Percentiles rank a stretch among this genome's conserved stretches.
Conservation (phyloP, 23 tunicate genomes). For the Ciona savignyi region DNA sequence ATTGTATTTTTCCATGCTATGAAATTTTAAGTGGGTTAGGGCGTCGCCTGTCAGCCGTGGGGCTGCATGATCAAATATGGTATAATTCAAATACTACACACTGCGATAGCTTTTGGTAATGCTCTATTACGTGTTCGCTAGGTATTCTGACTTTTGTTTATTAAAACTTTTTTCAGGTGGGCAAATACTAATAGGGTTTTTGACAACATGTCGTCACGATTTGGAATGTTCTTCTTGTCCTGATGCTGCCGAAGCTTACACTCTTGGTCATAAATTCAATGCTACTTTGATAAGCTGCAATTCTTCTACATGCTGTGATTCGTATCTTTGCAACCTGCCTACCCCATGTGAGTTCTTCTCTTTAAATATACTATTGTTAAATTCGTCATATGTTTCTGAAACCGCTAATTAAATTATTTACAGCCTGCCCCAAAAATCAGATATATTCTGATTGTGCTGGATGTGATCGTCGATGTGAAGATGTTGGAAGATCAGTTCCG, state of each 20-base stretch:
- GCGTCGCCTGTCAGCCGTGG: too few species aligned
- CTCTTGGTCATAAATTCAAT: background rate
- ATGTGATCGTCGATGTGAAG: constrained; percentile 7
- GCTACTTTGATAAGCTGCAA: background rate
- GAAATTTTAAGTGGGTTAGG: too few species aligned
- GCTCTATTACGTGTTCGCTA: too few species aligned
- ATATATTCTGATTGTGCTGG: constrained; percentile 36
- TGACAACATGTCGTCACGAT: background rate
- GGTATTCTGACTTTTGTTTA: too few species aligned
- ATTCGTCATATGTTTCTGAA: too few species aligned
- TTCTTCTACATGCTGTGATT: background rate
- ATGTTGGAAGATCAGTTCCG: background rate
- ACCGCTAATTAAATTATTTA: too few species aligned
- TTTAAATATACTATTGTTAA: too few species aligned
- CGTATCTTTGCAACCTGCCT: background rate
- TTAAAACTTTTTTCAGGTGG: background rate
- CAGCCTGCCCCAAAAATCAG: constrained; percentile 30
- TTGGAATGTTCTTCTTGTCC: background rate
- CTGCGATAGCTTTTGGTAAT: too few species aligned
- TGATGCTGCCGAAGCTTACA: background rate
- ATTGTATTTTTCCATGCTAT: too few species aligned
- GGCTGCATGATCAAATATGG: too few species aligned
- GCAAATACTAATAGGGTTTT: background rate
- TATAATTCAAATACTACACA: too few species aligned
- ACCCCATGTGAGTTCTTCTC: background rate